Evolutionary conservation across 2,113 vertebrate genomes (phyloP).

Genomic region (Microcebus lehilahytsara): DNA sequence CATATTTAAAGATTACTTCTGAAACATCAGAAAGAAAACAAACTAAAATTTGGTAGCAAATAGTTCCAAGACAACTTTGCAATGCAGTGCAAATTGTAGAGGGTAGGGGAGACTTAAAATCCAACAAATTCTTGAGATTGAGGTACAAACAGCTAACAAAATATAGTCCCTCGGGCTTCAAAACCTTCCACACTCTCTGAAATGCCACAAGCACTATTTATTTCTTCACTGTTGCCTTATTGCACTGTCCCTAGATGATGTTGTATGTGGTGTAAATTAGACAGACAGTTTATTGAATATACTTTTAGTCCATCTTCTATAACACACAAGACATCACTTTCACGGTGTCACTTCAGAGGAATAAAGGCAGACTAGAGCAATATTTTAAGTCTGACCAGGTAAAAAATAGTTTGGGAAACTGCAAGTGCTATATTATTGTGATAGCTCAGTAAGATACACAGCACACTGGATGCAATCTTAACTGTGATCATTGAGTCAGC

Average conservation of each 20-base stretch:
- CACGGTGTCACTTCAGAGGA: conserved; percentile 61
- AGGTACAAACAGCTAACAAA: conserved; percentile 32
- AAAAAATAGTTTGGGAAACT: conserved; percentile 53
- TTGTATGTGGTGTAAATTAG: conserved; percentile 62
- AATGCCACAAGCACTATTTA: conserved; percentile 33
- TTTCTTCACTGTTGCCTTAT: conserved; percentile 49
- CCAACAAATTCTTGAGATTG: background rate
- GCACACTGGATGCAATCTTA: background rate
- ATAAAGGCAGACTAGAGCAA: conserved; percentile 54
- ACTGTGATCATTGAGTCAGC: conserved; percentile 4
- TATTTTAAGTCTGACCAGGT: conserved; percentile 58
- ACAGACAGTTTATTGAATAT: conserved; percentile 66
- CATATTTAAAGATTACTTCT: background rate
- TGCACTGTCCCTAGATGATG: conserved; percentile 47
- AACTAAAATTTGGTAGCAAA: background rate
- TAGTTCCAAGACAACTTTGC: background rate
- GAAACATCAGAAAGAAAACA: background rate
- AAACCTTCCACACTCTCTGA: background rate
- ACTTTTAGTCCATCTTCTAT: conserved; percentile 55
- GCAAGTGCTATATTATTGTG: background rate
- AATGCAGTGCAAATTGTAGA: background rate
- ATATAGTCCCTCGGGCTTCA: background rate
- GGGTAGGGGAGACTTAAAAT: background rate
- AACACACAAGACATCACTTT: conserved; percentile 64
- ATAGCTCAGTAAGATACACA: conserved; percentile 29